Evolutionary conservation across 2,113 vertebrate genomes (phyloP), one percentile per base, ranked within the genome.

Genomic region (Gambusia affinis): DNA sequence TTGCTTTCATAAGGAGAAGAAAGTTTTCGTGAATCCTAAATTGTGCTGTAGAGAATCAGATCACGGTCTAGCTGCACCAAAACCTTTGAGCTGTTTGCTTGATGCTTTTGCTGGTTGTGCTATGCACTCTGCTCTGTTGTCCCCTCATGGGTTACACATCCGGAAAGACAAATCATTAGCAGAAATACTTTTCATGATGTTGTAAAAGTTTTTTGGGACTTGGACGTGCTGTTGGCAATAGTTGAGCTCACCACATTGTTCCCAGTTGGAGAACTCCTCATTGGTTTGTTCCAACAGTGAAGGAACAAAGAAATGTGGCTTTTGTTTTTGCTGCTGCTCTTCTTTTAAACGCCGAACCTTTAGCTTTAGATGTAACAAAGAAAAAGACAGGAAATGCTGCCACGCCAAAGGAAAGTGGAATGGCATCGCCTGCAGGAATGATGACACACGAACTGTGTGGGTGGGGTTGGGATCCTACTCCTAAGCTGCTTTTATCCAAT

Each of bases 331-430:
- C 42, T 83, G 39, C 60, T 80, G 35, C 60, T 67, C 42, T 67
- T 3, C 71, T 54, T 70, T 66, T 66, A 71, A 70, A 75, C 42
- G 42, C 70, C 29, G 70, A 61, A 62, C 39, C 67, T 47, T 76
- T 66, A 74, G 35, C 29, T 31, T 60, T 77, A 85, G 77, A 73
- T 89, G 84, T 87, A 64, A 47, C 51, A 60, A 35, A 81, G 80
- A 57, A 60, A 85, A 90, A 87, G 86, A 89, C 93, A 91, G 92
- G 89, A 92, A 84, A 74, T 60, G 31, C 51, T 86, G 68, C 69
- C 73, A 81, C 47, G 66, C 67, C 39, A 64, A 89, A 24, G 47
- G 73, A 37, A 72, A 73, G 73, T 24, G 12, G 66, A 71, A 81
- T 80, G 42, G 67, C 72, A 82, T 83, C 67, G 73, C 67, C 60